Evolutionary conservation across 1,140 invertebrate genomes (phyloP), one percentile per base, ranked within the genome.

Genomic region (Chironomus striatipennis): DNA sequence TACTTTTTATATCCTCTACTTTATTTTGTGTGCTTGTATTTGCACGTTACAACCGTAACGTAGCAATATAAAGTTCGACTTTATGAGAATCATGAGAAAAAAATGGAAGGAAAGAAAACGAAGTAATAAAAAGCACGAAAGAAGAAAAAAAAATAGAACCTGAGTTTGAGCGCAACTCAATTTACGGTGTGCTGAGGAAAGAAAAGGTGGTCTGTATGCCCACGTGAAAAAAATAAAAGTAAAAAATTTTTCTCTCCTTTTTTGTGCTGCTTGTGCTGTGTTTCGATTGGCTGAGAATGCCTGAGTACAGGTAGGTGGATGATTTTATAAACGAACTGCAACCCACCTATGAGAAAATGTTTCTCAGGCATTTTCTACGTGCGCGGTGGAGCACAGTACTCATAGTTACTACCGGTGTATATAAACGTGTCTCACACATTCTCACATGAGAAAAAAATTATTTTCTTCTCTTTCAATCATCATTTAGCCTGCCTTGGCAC

Each of bases 311-410:
- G 65, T 70, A 70, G 65, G 65, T 70, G 65, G 65, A 70, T 70
- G 65, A 70, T 20, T 70, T 70, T 70, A 18, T 70, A 70, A 12
- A 57, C 47, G 47, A 57, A 57, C 65, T 70, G 65, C 65, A 21
- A 57, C 65, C 65, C 65, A 70, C 65, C 65, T 70, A 70, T 70
- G 65, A 70, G 65, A 70, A 70, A 70, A 70, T 70, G 17, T 70
- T 21, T 21, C 65, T 70, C 65, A 70, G 47, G 47, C 47, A 57
- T 57, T 57, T 57, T 57, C 47, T 57, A 70, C 65, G 65, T 70
- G 65, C 17, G 47, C 47, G 47, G 12, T 57, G n/a, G 12, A 57
- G 12, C 47, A 57, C 12, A 57, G 47, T 57, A 57, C 12, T 34
- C 24, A 34, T 34, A 34, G 24, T 34, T 34, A 34, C 24, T 34